Evolutionary conservation across 2,888 invertebrate genomes (phyloP).

Genomic region (Conistra vaccinii): DNA sequence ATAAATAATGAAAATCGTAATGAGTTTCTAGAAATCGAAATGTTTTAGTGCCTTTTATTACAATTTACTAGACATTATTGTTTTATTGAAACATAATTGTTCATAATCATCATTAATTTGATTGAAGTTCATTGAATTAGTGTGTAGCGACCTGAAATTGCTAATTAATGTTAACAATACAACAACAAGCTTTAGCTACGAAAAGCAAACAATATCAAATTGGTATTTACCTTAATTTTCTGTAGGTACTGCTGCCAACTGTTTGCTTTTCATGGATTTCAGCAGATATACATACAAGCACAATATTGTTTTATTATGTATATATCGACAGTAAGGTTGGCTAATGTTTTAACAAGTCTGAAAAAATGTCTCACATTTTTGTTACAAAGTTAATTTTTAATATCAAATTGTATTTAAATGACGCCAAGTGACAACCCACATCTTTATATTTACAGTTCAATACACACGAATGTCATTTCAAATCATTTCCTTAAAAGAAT

Average conservation of each 20-base stretch:
- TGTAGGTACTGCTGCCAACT: conserved; percentile 10
- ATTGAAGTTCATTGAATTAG: conserved; percentile 27
- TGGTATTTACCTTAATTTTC: conserved; percentile 59
- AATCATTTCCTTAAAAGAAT: conserved; percentile 30
- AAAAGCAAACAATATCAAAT: conserved; percentile 43
- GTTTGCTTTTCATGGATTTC: conserved; percentile 36
- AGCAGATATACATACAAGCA: neutral
- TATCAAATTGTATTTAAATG: neutral
- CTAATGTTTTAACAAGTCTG: too few relatives aligned
- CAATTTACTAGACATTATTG: neutral
- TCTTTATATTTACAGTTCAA: conserved; percentile 22
- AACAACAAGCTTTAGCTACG: conserved; percentile 26
- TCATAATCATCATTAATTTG: conserved; percentile 24
- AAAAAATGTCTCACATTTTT: neutral
- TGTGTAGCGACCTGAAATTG: conserved; percentile 30
- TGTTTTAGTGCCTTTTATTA: neutral
- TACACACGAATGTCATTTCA: conserved; percentile 18
- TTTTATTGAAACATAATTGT: conserved; percentile 11
- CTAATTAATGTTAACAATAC: conserved; percentile 59
- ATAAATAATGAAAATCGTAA: neutral
- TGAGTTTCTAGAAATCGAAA: neutral
- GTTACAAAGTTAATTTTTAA: too few relatives aligned
- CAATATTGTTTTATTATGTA: neutral
- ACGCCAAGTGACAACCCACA: neutral
- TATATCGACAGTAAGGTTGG: neutral